A percentile compares a stretch with the other conserved stretches of the same genome.
These are phyloP conservation scores for Pyrrhura leucotis DNA, from an alignment of 2,797 vertebrate genomes.

Conservation along the genomic window DNA sequence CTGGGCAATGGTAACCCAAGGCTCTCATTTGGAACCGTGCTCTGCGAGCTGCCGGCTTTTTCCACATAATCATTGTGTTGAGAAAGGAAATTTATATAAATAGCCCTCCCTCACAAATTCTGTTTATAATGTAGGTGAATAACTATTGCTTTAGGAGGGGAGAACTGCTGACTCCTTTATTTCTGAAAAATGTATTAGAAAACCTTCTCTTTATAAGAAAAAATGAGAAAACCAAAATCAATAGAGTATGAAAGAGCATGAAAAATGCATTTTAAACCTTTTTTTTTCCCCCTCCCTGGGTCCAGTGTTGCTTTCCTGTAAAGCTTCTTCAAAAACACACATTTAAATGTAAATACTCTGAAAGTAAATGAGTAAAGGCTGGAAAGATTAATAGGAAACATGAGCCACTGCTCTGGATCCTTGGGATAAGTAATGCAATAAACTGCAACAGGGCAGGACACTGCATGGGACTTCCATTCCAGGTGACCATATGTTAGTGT, in stretches of 20 bases:
- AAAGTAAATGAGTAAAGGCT: not conserved
- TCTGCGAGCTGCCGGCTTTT: not conserved
- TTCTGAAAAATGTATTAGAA: constrained; percentile 62
- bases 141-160: constrained; percentile 59
- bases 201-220: constrained; percentile 73
- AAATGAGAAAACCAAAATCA: constrained; percentile 75
- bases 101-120: constrained; percentile 23
- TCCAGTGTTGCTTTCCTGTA: constrained; percentile 64
- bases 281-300: not conserved
- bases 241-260: constrained; percentile 77
- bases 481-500: accelerated
- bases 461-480: not conserved
- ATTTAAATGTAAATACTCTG: constrained; percentile 73
- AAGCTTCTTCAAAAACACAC: constrained; percentile 56
- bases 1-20: not conserved
- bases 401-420: not conserved
- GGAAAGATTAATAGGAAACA: constrained; percentile 11
- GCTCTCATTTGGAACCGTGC: accelerated
- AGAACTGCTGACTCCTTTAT: constrained; percentile 61
- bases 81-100: constrained; percentile 34
- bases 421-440: not conserved
- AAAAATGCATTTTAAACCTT: constrained; percentile 78
- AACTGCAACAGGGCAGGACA: not conserved
- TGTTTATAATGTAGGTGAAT: constrained; percentile 57
- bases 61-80: not conserved